These are phyloP conservation scores for Phenganax marumi DNA, from an alignment of 92 coral and sea anemone species.

Conservation along the genomic window DNA sequence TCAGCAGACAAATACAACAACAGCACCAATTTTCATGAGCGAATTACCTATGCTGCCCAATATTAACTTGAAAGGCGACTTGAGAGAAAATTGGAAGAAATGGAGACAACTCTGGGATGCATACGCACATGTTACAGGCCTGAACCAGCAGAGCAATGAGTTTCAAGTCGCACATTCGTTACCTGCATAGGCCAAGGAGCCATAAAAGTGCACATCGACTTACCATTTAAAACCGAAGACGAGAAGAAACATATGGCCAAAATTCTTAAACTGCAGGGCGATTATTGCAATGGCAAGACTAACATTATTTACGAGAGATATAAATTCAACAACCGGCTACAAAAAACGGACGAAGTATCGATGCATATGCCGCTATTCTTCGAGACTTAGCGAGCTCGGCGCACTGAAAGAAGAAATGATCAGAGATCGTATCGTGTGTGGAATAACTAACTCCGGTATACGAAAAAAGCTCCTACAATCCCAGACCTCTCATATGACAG, in stretches of 20 bases:
- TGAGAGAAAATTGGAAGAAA: constrained; percentile 45
- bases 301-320: constrained; percentile 60
- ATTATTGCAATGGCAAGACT: constrained; percentile 56
- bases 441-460: constrained; percentile 41
- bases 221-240: constrained; percentile 50
- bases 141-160: constrained; percentile 34
- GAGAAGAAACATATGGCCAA: constrained; percentile 51
- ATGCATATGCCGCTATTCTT: constrained; percentile 43
- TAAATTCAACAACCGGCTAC: constrained; percentile 48
- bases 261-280: constrained; percentile 53
- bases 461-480: constrained; percentile 54
- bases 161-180: constrained; percentile 55
- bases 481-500: constrained; percentile 50
- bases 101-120: constrained; percentile 58
- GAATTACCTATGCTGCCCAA: constrained; percentile 46
- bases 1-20: not conserved
- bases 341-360: constrained; percentile 48
- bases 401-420: constrained; percentile 48
- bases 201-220: constrained; percentile 46
- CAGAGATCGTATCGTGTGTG: constrained; percentile 47
- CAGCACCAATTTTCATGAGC: constrained; percentile 27
- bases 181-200: constrained; percentile 56
- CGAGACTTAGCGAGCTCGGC: constrained; percentile 49
- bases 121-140: constrained; percentile 49
- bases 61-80: constrained; percentile 42